Conservation (phyloP, 2,888 invertebrate genomes). For the Blera fallax region DNA sequence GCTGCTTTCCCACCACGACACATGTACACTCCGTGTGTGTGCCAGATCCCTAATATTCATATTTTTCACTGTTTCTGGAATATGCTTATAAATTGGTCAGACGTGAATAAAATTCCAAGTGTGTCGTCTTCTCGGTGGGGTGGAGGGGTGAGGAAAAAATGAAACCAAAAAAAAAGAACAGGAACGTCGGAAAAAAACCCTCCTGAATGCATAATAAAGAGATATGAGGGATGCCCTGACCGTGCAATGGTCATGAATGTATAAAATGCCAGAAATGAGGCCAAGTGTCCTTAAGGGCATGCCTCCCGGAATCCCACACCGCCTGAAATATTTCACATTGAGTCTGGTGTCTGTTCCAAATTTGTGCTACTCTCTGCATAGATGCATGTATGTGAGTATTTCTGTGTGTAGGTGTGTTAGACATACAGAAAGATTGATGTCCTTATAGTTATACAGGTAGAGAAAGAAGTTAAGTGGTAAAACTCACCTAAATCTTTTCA, state of each 20-base stretch:
- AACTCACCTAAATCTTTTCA: conserved; percentile 55
- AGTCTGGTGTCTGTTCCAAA: conserved; percentile 44
- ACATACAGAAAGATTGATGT: conserved; percentile 60
- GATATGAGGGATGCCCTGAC: conserved; percentile 71
- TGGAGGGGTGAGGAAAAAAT: neutral
- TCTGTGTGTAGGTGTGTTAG: neutral
- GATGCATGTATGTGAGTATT: neutral
- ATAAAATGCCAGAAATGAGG: conserved; percentile 75
- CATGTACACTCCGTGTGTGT: conserved; percentile 22
- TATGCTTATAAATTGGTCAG: conserved; percentile 80
- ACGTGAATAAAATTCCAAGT: conserved; percentile 79
- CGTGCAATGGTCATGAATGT: conserved; percentile 72
- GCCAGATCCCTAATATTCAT: conserved; percentile 52
- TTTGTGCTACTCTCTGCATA: conserved; percentile 14
- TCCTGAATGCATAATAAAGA: conserved; percentile 71
- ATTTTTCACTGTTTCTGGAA: conserved; percentile 74
- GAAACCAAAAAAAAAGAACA: conserved; percentile 17
- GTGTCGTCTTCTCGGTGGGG: conserved; percentile 36
- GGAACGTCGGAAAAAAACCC: conserved; percentile 25
- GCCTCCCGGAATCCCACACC: conserved; percentile 12
- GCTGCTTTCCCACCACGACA: neutral
- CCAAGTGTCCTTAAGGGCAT: conserved; percentile 74
- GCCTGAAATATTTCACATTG: conserved; percentile 42
- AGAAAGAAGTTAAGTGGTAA: conserved; percentile 32
- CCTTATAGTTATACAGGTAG: conserved; percentile 39